Evolutionary conservation across 2,888 invertebrate genomes (phyloP).

Genomic region (Mechanitis mazaeus): DNA sequence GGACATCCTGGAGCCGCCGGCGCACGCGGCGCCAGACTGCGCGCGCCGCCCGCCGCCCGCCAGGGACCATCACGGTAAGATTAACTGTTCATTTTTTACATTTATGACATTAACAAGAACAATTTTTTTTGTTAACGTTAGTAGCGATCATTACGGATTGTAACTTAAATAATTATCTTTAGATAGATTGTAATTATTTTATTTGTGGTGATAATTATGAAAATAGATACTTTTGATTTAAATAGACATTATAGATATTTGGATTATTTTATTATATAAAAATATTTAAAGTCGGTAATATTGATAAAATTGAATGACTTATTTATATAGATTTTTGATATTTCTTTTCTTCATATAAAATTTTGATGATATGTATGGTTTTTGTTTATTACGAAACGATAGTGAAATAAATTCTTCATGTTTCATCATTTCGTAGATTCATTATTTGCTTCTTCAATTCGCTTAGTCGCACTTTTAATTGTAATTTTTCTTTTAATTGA

Average conservation of each 20-base stretch:
- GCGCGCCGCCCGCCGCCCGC: slow-evolving; percentile 54
- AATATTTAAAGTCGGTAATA: no score
- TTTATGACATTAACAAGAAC: neutral
- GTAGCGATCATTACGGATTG: no score
- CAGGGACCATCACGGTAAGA: slow-evolving; percentile 68
- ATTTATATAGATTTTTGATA: no score
- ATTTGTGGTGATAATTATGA: no score
- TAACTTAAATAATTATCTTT: no score
- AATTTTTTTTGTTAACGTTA: no score
- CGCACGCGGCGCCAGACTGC: slow-evolving; percentile 74
- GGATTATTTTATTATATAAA: no score
- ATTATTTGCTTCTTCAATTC: slow-evolving; percentile 30
- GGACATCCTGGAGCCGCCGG: slow-evolving; percentile 97
- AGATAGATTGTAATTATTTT: no score
- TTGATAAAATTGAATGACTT: no score
- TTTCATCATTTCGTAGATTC: slow-evolving; percentile 37
- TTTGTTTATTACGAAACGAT: slow-evolving; percentile 4
- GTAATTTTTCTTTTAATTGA: neutral
- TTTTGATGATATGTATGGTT: slow-evolving; percentile 5
- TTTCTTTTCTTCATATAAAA: no score
- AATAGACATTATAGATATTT: no score
- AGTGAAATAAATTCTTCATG: slow-evolving; percentile 14
- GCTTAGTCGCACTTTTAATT: slow-evolving; percentile 26
- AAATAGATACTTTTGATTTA: no score
- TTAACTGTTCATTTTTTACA: slow-evolving; percentile 7